Conservation (phyloP, 2,113 vertebrate species). For the Mesembrinibis cayennensis region DNA sequence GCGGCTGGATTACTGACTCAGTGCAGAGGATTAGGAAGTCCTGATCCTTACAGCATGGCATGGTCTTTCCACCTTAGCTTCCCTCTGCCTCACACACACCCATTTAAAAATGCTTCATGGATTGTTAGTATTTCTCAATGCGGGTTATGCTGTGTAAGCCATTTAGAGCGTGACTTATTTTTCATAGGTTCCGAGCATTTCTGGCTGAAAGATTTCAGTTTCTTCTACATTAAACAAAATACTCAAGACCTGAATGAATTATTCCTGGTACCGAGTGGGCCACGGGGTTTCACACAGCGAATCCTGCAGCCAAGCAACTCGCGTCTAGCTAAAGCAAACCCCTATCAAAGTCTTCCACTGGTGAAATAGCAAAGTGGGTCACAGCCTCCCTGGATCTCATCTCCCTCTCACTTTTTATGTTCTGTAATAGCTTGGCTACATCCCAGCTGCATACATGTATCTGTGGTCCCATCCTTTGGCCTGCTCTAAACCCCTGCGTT, state of each 20-base stretch:
- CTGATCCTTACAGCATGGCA: neutral
- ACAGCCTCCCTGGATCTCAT: neutral
- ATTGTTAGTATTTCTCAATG: neutral
- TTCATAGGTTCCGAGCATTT: neutral
- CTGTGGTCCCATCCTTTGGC: neutral
- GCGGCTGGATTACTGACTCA: neutral
- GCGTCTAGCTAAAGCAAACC: neutral
- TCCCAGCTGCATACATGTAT: neutral
- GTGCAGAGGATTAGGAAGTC: neutral
- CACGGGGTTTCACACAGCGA: neutral
- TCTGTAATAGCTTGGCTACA: neutral
- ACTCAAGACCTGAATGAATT: neutral
- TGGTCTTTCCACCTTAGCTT: neutral
- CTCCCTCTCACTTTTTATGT: neutral
- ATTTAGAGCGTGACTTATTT: neutral
- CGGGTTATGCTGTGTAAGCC: neutral
- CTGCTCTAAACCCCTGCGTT: neutral
- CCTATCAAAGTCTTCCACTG: neutral
- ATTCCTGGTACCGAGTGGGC: rapidly evolving
- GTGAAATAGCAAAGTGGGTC: neutral
- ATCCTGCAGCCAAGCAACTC: neutral
- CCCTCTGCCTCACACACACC: neutral
- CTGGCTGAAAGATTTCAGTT: neutral
- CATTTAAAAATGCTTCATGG: neutral
- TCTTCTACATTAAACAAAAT: neutral